These are phyloP conservation scores for Frankliniella fusca DNA, from an alignment of 2,888 invertebrate genomes.

Conservation along the genomic window DNA sequence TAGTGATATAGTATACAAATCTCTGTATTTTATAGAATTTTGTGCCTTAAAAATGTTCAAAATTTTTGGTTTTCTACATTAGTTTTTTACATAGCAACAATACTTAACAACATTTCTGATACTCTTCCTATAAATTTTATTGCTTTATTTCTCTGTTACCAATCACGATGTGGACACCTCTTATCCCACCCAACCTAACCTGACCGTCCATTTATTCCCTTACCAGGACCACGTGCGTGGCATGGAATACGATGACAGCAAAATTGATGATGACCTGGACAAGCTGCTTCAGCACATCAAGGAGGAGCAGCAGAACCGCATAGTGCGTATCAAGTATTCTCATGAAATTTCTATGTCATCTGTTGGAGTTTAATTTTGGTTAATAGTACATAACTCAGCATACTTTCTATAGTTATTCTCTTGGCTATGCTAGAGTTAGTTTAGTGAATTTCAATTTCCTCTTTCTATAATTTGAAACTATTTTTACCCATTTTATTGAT, in stretches of 20 bases:
- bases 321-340: conserved; percentile 47
- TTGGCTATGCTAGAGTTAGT: too few species aligned
- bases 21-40: too few species aligned
- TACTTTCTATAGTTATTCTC: too few species aligned
- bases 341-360: conserved; percentile 1
- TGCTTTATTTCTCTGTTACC: neutral
- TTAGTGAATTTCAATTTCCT: too few species aligned
- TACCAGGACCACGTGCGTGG: conserved; percentile 59
- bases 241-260: conserved; percentile 79
- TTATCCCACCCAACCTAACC: neutral
- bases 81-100: too few species aligned
- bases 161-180: neutral
- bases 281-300: conserved; percentile 89
- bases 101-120: neutral
- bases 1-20: too few species aligned
- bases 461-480: too few species aligned
- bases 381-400: too few species aligned
- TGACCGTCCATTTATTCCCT: conserved; percentile 27
- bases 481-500: neutral
- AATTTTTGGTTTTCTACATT: too few species aligned
- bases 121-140: neutral
- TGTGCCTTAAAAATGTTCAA: too few species aligned
- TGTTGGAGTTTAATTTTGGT: neutral
- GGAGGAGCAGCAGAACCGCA: conserved; percentile 86
- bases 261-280: conserved; percentile 89